A percentile compares a stretch with the other conserved stretches of the same genome.
Evolutionary conservation across 1,140 invertebrate species (phyloP).

Genomic region (Dendroctonus valens): DNA sequence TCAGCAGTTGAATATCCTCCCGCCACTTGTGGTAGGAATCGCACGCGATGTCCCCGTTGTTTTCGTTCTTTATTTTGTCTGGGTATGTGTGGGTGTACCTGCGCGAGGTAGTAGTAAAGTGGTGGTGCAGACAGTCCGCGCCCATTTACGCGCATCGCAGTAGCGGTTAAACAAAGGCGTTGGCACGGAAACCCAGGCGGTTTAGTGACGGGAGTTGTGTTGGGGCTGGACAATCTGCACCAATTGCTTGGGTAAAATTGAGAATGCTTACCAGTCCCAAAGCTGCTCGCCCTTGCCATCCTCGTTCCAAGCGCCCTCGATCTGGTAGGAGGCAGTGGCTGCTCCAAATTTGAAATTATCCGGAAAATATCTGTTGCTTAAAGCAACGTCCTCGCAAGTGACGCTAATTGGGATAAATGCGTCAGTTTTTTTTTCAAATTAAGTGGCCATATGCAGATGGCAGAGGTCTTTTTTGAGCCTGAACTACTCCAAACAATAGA

Average conservation of each 20-base stretch:
- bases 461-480: no score
- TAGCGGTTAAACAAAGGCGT: background rate
- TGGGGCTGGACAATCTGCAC: conserved; percentile 47
- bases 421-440: no score
- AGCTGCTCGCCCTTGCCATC: conserved; percentile 54
- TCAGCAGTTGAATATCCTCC: conserved; percentile 55
- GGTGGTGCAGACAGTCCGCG: background rate
- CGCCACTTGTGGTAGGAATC: conserved; percentile 61
- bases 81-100: conserved; percentile 55
- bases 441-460: no score
- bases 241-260: background rate
- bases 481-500: no score
- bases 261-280: conserved; percentile 54
- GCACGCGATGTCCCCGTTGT: conserved; percentile 58
- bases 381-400: conserved; percentile 7
- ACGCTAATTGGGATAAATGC: background rate
- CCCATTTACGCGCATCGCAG: background rate
- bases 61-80: conserved; percentile 54
- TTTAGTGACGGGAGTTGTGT: background rate
- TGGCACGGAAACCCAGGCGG: background rate
- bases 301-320: conserved; percentile 59
- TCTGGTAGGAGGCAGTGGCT: conserved; percentile 57
- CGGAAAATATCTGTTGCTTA: conserved; percentile 42
- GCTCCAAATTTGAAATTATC: conserved; percentile 56
- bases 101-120: background rate